Base-by-base conservation (phyloP, 2,797 vertebrate genomes). In the Choloepus didactylus region DNA sequence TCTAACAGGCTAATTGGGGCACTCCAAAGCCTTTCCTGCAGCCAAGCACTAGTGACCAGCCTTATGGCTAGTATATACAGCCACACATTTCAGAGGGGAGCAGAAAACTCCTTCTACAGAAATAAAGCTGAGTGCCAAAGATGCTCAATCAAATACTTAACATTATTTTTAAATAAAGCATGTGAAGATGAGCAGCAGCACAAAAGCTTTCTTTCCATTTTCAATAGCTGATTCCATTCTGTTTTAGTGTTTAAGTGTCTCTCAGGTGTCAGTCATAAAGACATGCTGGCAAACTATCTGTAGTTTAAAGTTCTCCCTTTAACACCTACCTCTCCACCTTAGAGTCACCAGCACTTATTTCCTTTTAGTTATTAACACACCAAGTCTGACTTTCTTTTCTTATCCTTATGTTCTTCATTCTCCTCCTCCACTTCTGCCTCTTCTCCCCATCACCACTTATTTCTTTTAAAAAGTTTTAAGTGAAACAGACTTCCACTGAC, bases 241-340 rank as follows among this genome's bases (percentile, higher is more conserved):
- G 73, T 56, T 84, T 70, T 12, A 0, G 76, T 92, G 96, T 84
- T 64, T 25, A 85, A 64, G 6, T 27, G 27, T 96, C 95, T 96
- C 93, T 96, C 93, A 96, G 94, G 23, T 49, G 94, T 94, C 59
- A 94, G n/a, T 96, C 94, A 95, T 77, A 69, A 1, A 54, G 95
- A 84, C 87, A 87, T 95, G 91, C 93, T 95, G 96, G 89, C 95
- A 97, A 96, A 85, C 87, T 95, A 95, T 97, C 96, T 97, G 97
- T 73, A 95, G 97, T 64, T 79, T 95, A 89, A 60, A 95, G 95
- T 73, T 91, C 87, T 83, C 72, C 41, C 15, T 29, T 15, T 60
- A 46, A 93, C 84, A 88, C 62, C 70, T 89, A 56, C 18, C 54
- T 56, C 79, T 94, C 93, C 92, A 35, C 95, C 88, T 49, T 75